Evolutionary conservation across 2,797 vertebrate species (phyloP), one percentile per base, ranked within the genome.

Genomic region (Phoebastria nigripes): DNA sequence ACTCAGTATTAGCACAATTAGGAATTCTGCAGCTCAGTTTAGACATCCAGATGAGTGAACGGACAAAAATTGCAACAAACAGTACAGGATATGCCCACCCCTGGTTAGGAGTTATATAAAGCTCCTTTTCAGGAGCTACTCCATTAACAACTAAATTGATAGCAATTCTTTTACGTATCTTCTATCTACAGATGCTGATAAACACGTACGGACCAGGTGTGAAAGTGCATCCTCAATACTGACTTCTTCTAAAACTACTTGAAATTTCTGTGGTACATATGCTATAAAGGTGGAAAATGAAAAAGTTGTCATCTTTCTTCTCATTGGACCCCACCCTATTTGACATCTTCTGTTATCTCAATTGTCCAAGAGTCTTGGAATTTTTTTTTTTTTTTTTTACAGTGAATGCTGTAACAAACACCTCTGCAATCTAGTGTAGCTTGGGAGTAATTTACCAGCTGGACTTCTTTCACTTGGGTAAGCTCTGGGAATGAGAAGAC

Each of bases 261-360:
- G 58, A 73, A 81, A 93, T 94, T 56, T 66, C 29, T 52, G 25
- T 55, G 21, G 14, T 46, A 47, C 3, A 0, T 26, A 42, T 17
- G 6, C 65, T 35, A 13, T 16, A 56, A 67, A 49, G 25, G 12
- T 24, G 9, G 28, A 58, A 94, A 79, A 92, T 51, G 1, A 81
- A 55, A 87, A 95, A 97, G 72, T 87, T 90, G 44, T 66, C 77
- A 56, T 65, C 54, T 46, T 84, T 81, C 77, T 84, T 93, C 52
- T 91, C 74, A 81, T 33, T 71, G 52, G 95, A 95, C 96, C 94
- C 96, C 97, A 97, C 93, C 96, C 96, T 90, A 55, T 51, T 42
- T 87, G 66, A 58, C 85, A 89, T 66, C 47, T 62, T 83, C 62
- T 61, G 39, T 71, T 63, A 70, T 20, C 25, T 71, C 11, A 4